Conservation (phyloP, 2,888 invertebrate genomes). For the Peribatodes rhomboidaria region DNA sequence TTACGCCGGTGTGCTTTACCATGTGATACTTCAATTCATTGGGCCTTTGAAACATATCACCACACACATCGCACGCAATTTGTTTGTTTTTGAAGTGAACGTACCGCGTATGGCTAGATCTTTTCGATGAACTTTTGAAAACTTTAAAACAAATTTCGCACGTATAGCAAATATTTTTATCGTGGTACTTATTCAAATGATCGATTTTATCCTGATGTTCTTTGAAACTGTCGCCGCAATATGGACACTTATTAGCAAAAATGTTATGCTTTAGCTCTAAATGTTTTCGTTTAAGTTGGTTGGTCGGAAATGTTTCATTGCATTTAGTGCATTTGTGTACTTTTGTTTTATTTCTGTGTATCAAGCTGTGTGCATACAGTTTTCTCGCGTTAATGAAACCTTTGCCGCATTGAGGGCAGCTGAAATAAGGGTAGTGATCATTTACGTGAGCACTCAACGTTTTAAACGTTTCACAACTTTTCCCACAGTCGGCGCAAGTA, state of each 20-base stretch:
- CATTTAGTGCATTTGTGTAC: constrained; percentile 51
- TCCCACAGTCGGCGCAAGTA: constrained; percentile 24
- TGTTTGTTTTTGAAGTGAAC: not conserved
- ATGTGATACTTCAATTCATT: constrained; percentile 37
- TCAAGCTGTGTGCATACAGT: not conserved
- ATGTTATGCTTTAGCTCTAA: constrained; percentile 64
- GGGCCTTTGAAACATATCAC: not conserved
- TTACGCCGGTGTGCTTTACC: constrained; percentile 64
- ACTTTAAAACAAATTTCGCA: constrained; percentile 34
- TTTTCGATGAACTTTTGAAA: not conserved
- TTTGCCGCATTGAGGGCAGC: constrained; percentile 75
- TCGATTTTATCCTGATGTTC: constrained; percentile 17
- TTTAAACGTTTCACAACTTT: constrained; percentile 8
- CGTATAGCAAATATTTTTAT: constrained; percentile 25
- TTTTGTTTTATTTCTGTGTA: not conserved
- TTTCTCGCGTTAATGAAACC: not conserved
- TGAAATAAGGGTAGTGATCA: constrained; percentile 71
- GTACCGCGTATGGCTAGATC: not conserved
- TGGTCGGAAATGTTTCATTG: constrained; percentile 62
- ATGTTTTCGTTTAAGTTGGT: no score
- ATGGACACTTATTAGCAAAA: constrained; percentile 44
- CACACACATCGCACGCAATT: not conserved
- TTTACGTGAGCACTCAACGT: constrained; percentile 61
- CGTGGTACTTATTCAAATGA: constrained; percentile 36
- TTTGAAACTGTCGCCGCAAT: constrained; percentile 30